Evolutionary conservation across 2,888 invertebrate genomes (phyloP).

Genomic region (Andrena trimmerana): DNA sequence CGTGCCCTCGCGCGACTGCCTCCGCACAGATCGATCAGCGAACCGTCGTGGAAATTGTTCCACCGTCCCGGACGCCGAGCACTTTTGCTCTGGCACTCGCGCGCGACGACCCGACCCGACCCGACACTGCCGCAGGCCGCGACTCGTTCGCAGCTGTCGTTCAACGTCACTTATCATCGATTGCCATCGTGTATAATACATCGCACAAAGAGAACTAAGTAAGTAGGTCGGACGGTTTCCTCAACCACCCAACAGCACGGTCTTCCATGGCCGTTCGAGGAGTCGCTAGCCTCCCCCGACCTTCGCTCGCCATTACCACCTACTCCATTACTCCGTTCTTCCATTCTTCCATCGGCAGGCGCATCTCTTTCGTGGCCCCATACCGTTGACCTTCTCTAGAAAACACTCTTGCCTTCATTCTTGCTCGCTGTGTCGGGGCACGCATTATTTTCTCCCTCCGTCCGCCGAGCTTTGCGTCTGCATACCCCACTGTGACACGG

Average conservation of each 20-base stretch:
- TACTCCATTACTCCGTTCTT: slow-evolving; percentile 20
- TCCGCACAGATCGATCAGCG: slow-evolving; percentile 50
- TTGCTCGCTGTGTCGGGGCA: slow-evolving; percentile 71
- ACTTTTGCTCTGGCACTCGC: too few species aligned
- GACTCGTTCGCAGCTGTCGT: not conserved
- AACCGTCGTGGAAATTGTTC: slow-evolving; percentile 16
- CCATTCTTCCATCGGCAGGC: slow-evolving; percentile 64
- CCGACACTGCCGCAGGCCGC: not conserved
- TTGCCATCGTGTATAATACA: too few species aligned
- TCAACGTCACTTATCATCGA: slow-evolving; percentile 6
- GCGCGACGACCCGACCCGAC: too few species aligned
- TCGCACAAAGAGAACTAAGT: not conserved
- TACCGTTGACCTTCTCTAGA: slow-evolving; percentile 76
- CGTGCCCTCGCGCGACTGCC: slow-evolving; percentile 14
- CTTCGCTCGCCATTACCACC: slow-evolving; percentile 63
- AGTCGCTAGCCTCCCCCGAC: slow-evolving; percentile 52
- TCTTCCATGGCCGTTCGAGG: not conserved
- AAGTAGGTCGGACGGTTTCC: slow-evolving; percentile 14
- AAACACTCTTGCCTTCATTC: slow-evolving; percentile 76
- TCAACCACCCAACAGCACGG: not conserved
- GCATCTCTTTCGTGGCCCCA: slow-evolving; percentile 62
- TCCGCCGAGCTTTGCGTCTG: not conserved
- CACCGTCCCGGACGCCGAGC: not conserved
- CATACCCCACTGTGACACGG: slow-evolving; percentile 33
- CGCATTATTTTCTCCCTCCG: slow-evolving; percentile 67